These are phyloP conservation scores for Apogon talboti DNA, from an alignment of 2,797 vertebrate species.

Conservation along the genomic window DNA sequence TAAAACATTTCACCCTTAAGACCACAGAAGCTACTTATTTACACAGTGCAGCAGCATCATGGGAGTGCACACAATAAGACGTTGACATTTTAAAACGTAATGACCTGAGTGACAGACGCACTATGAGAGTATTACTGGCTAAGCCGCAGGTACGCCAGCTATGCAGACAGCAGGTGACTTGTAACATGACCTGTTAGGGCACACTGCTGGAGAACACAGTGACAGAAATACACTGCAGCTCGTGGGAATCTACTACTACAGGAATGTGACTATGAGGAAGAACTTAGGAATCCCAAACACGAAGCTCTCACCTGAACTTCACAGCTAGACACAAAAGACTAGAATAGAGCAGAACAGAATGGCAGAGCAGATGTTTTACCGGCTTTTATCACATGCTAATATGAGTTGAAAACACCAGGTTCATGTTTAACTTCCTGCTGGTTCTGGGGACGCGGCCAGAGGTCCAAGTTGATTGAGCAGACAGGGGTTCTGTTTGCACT, in stretches of 20 bases:
- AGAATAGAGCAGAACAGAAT: background rate
- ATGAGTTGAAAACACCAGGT: conserved; percentile 22
- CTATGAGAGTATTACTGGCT: conserved; percentile 4
- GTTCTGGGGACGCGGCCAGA: conserved; percentile 28
- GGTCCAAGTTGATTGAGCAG: background rate
- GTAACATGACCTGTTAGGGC: background rate
- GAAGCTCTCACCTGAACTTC: conserved; percentile 36
- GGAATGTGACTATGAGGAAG: conserved; percentile 39
- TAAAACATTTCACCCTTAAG: background rate
- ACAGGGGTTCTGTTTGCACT: conserved; percentile 32
- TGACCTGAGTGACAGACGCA: conserved; percentile 31
- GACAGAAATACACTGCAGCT: conserved; percentile 38
- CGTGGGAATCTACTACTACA: conserved; percentile 56
- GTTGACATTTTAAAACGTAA: conserved; percentile 18
- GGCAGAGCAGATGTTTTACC: background rate
- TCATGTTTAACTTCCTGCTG: conserved; percentile 25
- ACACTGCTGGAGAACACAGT: conserved; percentile 18
- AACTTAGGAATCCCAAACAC: conserved; percentile 38
- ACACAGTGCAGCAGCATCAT: background rate
- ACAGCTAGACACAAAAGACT: conserved; percentile 5
- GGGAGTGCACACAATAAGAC: conserved; percentile 4
- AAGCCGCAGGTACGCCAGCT: conserved; percentile 46
- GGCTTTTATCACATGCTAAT: conserved; percentile 3
- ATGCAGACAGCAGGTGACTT: conserved; percentile 46
- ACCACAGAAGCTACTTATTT: conserved; percentile 3